Conservation (phyloP, 2,113 vertebrate species). For the Perca schrenkii region DNA sequence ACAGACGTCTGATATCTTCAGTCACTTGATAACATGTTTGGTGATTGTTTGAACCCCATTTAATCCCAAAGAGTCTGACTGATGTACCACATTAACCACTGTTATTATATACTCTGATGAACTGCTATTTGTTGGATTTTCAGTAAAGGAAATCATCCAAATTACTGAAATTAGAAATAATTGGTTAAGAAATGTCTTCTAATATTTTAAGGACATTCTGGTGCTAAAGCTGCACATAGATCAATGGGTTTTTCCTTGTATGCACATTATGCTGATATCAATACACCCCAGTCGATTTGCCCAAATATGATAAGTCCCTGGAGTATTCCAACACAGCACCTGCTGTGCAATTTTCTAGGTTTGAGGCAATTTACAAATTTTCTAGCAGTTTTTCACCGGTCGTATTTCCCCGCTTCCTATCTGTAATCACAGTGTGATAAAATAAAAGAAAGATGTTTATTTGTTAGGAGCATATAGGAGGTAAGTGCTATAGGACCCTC, state of each 20-base stretch:
- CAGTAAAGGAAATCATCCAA: neutral
- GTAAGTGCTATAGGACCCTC: neutral
- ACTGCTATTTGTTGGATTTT: neutral
- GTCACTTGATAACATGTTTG: neutral
- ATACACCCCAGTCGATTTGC: neutral
- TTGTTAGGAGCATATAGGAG: slow-evolving; percentile 15
- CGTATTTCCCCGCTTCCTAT: neutral
- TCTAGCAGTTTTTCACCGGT: neutral
- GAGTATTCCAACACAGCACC: neutral
- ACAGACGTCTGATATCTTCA: neutral
- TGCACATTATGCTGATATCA: neutral
- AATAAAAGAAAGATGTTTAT: slow-evolving; percentile 24
- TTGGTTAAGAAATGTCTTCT: neutral
- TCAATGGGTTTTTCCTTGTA: too few relatives aligned
- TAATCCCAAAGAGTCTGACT: neutral
- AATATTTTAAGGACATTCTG: neutral
- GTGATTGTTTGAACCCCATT: neutral
- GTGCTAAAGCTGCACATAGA: too few relatives aligned
- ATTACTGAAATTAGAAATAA: neutral
- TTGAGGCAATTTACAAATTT: neutral
- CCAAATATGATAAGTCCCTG: neutral
- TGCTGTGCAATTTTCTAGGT: neutral
- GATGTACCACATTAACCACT: too few relatives aligned
- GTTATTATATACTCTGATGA: neutral
- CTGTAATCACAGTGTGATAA: slow-evolving; percentile 9